Conservation (phyloP, 2,797 vertebrate species). For the Gymnopithys bicolor region DNA sequence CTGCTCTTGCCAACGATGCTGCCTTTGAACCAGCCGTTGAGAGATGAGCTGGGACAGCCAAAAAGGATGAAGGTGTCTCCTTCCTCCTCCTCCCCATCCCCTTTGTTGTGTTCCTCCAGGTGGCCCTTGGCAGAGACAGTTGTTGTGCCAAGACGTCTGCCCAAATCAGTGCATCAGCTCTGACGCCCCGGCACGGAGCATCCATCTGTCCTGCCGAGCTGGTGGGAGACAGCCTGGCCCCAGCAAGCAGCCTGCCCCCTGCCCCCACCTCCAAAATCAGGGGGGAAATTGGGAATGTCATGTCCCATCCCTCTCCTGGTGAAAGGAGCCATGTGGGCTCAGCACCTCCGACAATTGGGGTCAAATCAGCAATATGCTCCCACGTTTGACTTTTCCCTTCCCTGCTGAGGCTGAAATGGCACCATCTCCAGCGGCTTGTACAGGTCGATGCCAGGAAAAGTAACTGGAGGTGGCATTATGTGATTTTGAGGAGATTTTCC, state of each 20-base stretch:
- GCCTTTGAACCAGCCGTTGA: neutral
- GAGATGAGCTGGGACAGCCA: neutral
- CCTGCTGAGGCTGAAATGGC: neutral
- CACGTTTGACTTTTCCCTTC: neutral
- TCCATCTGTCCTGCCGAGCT: neutral
- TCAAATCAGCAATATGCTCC: neutral
- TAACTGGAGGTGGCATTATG: fast-evolving
- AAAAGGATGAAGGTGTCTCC: neutral
- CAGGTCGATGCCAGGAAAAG: neutral
- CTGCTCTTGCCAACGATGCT: fast-evolving
- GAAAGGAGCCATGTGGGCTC: neutral
- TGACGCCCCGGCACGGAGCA: neutral
- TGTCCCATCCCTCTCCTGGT: neutral
- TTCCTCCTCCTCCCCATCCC: neutral
- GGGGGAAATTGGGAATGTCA: fast-evolving
- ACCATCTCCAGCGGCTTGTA: neutral
- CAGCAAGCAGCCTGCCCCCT: fast-evolving
- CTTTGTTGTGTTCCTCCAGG: neutral
- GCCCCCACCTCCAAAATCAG: fast-evolving
- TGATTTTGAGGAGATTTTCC: neutral
- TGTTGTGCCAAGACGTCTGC: neutral
- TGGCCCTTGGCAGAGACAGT: neutral
- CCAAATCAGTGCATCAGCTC: neutral
- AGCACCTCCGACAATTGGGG: neutral
- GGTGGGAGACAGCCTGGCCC: neutral